Percentiles rank a stretch among this genome's conserved stretches.
These are phyloP conservation scores for Amorpha juglandis DNA, from an alignment of 2,888 invertebrate genomes.

Conservation along the genomic window DNA sequence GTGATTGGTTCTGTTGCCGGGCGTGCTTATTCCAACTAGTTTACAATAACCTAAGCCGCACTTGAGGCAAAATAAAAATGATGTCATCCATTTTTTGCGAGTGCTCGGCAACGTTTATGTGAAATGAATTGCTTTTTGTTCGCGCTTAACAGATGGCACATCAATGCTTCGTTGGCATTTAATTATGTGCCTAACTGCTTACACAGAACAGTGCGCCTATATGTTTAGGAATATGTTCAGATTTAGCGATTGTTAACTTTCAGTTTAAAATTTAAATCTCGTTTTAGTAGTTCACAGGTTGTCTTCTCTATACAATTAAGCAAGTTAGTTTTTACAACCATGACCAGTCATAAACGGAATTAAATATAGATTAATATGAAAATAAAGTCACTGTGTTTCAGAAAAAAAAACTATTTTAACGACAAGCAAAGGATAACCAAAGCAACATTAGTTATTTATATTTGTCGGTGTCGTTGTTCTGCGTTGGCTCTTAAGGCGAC, in stretches of 20 bases:
- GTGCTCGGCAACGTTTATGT: constrained; percentile 63
- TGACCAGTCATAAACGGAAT: too few species aligned
- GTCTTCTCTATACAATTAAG: too few species aligned
- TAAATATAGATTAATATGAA: too few species aligned
- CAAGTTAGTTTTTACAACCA: too few species aligned
- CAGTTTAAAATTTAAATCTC: neutral
- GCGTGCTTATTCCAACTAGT: constrained; percentile 49
- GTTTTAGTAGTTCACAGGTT: neutral
- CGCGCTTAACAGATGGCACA: constrained; percentile 63
- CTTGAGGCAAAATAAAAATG: constrained; percentile 60
- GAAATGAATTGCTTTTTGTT: constrained; percentile 75
- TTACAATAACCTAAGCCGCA: constrained; percentile 43
- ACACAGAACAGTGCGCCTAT: constrained; percentile 22
- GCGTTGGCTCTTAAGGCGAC: constrained; percentile 57
- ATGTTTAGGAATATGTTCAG: neutral
- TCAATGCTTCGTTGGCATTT: constrained; percentile 66
- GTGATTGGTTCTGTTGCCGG: constrained; percentile 59
- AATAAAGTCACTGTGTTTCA: too few species aligned
- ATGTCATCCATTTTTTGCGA: constrained; percentile 74
- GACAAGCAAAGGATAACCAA: constrained; percentile 13
- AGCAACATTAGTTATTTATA: constrained; percentile 43
- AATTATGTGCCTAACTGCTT: constrained; percentile 39
- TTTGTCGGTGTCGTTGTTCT: constrained; percentile 58
- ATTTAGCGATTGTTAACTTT: neutral
- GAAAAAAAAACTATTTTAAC: constrained; percentile 1